Evolutionary conservation across 2,113 vertebrate species (phyloP), one percentile per base, ranked within the genome.

Genomic region (Perca flavescens): DNA sequence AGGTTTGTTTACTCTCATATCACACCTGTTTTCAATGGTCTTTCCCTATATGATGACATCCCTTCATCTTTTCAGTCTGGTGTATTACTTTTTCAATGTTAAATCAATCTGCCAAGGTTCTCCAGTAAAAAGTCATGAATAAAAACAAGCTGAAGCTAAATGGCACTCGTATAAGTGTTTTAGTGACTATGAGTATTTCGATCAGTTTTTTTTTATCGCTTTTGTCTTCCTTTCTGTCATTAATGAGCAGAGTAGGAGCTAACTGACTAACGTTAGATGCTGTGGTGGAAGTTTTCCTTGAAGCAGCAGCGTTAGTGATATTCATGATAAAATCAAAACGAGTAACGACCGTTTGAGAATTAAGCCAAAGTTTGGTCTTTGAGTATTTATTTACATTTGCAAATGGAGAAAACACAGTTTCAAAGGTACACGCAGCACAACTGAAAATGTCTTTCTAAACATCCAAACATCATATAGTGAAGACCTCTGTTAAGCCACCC

Each of bases 41-140:
- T 53, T 1, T 47, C 6, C 2, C 0, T 4, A 1, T 16, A 12
- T 53, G 43, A 66, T 70, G 22, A n/a, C 5, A 54, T 21, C 16
- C 14, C 47, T 62, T 21, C 47, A 14, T 77, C 47, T 50, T 61
- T 17, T 66, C 65, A 65, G 4, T 36, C 16, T 60, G 13, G 13
- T n/a, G 6, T 17, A 34, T 25, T 40, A 43, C 4, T 61, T 31
- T 58, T 46, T 50, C 14, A 49, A 28, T 40, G 36, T 28, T 22
- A 54, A 54, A 56, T 63, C 50, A 31, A 31, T 78, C 49, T 73
- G 53, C 19, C 34, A 63, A 19, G 34, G 53, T 75, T 64, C 10
- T 22, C 67, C 43, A 60, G 17, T 40, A 58, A 67, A 86, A 76
- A 21, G 46, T 79, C 50, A 61, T 49, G 34, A 80, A 89, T 85